Evolutionary conservation across 2,888 invertebrate genomes (phyloP), one percentile per base, ranked within the genome.

Genomic region (Dromius quadrimaculatus): DNA sequence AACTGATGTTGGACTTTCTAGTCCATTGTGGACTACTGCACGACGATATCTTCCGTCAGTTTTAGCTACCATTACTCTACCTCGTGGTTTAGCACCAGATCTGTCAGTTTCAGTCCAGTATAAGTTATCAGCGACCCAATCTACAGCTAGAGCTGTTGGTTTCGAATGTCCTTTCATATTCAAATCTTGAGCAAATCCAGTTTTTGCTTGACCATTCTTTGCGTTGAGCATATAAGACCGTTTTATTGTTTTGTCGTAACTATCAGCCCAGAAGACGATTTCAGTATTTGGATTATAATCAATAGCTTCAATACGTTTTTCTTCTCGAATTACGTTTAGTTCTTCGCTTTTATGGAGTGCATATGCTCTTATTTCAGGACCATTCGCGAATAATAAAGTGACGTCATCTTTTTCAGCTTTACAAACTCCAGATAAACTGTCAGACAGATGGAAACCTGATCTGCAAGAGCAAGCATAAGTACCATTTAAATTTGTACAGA

Each of bases 241-340:
- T 80, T 95, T 95, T 74, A 98, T 95, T 1, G 93, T 92, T 80
- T 92, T 92, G 72, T 94, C 92, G 77, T 93, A 92, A 74, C 93
- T 92, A 81, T 98, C 98, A 0, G 95, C 94, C 97, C 98, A 99
- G 85, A 95, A 98, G 68, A 98, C 85, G 79, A 95, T 93, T 79
- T 95, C 92, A 17, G 86, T 84, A 71, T 86, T 87, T 0, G 94
- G 92, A 81, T 97, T 93, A 77, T 93, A 94, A 81, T 98, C 98
- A 61, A 99, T 84, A 0, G 95, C 93, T 78, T 95, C 93, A 65
- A 98, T 93, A 61, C 96, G 88, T 81, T 93, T 93, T 79, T 97
- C 97, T 8, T 92, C 89, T 0, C 88, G 87, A 47, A 97, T 90
- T 0, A 95, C 90, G 75, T 92, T 92, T 72, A 89, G 83, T 78